These are phyloP conservation scores for Tyria jacobaeae DNA, from an alignment of 2,888 invertebrate genomes.

Conservation along the genomic window DNA sequence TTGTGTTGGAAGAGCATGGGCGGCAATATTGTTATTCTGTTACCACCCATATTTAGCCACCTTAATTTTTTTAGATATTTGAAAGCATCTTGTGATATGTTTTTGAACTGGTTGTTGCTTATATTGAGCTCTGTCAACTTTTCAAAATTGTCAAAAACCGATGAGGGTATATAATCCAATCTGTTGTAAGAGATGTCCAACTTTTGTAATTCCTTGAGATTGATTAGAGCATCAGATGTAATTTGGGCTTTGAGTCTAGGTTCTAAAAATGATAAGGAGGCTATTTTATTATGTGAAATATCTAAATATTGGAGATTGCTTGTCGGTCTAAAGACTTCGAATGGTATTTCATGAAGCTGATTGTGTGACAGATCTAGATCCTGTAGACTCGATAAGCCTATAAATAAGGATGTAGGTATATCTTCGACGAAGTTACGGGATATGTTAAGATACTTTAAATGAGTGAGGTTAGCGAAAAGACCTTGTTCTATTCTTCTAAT, in stretches of 20 bases:
- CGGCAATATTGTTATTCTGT: slow-evolving; percentile 87
- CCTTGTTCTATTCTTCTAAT: slow-evolving; percentile 82
- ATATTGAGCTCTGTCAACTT: slow-evolving; percentile 88
- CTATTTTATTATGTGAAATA: slow-evolving; percentile 90
- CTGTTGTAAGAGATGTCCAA: slow-evolving; percentile 90
- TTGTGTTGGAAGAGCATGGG: slow-evolving; percentile 89
- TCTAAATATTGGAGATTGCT: slow-evolving; percentile 89
- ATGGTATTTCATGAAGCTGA: slow-evolving; percentile 89
- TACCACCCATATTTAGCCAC: slow-evolving; percentile 87
- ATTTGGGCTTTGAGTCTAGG: slow-evolving; percentile 90
- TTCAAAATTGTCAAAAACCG: slow-evolving; percentile 89
- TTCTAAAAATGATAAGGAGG: slow-evolving; percentile 91
- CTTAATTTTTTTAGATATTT: slow-evolving; percentile 85
- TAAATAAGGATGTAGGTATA: slow-evolving; percentile 89
- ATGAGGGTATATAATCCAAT: slow-evolving; percentile 88
- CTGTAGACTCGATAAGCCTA: slow-evolving; percentile 86
- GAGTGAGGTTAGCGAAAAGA: slow-evolving; percentile 86
- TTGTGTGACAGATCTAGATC: slow-evolving; percentile 90
- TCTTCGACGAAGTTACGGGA: slow-evolving; percentile 89
- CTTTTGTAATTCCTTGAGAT: slow-evolving; percentile 89
- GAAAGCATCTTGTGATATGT: slow-evolving; percentile 87
- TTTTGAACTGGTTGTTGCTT: slow-evolving; percentile 87
- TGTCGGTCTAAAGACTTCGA: slow-evolving; percentile 91
- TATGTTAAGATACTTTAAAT: slow-evolving; percentile 89
- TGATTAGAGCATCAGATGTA: slow-evolving; percentile 91